These are phyloP conservation scores for Poliocrania exsul DNA, from an alignment of 2,797 vertebrate species.

Conservation along the genomic window DNA sequence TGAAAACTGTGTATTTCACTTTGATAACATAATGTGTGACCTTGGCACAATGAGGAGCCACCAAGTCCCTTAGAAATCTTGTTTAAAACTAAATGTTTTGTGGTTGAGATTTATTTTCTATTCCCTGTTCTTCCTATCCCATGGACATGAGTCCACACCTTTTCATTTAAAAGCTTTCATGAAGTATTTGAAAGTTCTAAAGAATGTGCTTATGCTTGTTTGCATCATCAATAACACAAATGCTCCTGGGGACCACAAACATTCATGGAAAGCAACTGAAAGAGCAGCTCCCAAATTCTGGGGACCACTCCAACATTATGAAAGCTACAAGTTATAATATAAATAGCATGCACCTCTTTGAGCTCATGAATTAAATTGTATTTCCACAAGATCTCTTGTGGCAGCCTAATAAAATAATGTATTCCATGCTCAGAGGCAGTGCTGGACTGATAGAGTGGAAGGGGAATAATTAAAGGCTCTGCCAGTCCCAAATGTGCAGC, in stretches of 20 bases:
- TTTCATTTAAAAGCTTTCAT: neutral
- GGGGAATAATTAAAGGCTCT: constrained; percentile 38
- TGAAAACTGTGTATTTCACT: neutral
- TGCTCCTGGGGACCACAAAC: neutral
- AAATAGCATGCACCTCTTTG: constrained; percentile 11
- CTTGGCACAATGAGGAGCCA: neutral
- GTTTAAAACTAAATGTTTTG: neutral
- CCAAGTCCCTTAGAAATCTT: neutral
- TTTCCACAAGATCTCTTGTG: neutral
- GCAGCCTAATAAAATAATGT: neutral
- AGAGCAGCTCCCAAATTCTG: neutral
- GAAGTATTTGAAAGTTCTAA: neutral
- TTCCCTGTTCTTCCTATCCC: neutral
- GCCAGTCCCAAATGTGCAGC: neutral
- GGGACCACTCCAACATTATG: neutral
- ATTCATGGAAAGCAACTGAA: neutral
- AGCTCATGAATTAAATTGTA: constrained; percentile 11
- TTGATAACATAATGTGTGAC: neutral
- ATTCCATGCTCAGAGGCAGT: neutral
- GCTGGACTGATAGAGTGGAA: neutral
- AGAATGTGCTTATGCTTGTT: neutral
- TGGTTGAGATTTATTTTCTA: neutral
- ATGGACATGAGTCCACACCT: neutral
- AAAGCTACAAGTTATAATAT: neutral
- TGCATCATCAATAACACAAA: neutral